These are phyloP conservation scores for Hephaestus fuliginosus DNA, from an alignment of 2,797 vertebrate species.

Conservation along the genomic window DNA sequence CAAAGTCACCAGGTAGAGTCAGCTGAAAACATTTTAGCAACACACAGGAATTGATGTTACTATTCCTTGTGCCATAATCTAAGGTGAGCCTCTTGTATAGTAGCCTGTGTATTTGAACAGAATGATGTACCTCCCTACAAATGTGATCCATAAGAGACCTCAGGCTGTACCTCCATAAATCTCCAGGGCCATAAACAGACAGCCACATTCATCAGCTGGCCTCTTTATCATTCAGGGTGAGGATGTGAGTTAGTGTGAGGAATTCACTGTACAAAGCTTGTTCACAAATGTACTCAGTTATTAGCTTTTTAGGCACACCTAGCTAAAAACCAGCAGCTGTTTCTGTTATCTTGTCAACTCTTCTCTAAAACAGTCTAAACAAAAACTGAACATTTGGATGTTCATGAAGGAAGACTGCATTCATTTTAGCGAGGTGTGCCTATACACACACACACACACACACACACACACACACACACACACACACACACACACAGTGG, in stretches of 20 bases:
- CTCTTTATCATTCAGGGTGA: conserved; percentile 12
- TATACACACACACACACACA: background rate
- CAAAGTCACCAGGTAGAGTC: conserved; percentile 1
- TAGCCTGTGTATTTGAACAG: background rate
- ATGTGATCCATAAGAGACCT: background rate
- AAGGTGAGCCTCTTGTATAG: background rate
- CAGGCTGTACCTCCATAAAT: background rate
- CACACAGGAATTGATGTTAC: background rate
- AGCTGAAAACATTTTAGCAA: conserved; percentile 1
- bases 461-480: too few relatives aligned
- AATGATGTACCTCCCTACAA: background rate
- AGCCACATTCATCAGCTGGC: background rate
- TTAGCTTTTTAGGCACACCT: background rate
- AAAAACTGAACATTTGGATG: background rate
- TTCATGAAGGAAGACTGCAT: background rate
- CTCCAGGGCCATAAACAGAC: background rate
- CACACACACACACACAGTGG: too few relatives aligned
- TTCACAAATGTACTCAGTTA: background rate
- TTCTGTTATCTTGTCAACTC: too few relatives aligned
- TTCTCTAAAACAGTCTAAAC: background rate
- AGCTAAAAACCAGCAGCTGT: too few relatives aligned
- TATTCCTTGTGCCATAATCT: background rate
- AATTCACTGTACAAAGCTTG: background rate
- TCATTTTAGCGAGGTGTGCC: background rate
- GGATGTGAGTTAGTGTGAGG: background rate